Percentiles rank a stretch among this genome's conserved stretches.
Conservation (phyloP, 2,888 invertebrate species). For the Eilema griseolum region DNA sequence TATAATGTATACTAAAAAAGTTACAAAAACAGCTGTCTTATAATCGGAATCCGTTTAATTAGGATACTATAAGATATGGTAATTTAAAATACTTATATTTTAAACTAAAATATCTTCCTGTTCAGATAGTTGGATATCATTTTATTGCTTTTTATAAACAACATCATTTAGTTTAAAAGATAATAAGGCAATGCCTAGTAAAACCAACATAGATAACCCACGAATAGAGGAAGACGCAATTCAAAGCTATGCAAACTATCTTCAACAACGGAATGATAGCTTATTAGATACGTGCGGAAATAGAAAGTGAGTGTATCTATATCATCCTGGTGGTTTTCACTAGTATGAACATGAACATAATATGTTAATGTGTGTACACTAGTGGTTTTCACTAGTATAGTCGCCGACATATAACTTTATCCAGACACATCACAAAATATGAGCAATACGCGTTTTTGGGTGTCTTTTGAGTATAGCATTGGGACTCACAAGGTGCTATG, state of each 20-base stretch:
- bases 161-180: background rate
- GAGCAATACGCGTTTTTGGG: no score
- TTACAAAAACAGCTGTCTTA: background rate
- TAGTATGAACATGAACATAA: background rate
- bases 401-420: no score
- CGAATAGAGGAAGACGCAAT: background rate
- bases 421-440: no score
- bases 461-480: no score
- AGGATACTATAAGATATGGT: background rate
- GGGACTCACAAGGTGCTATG: no score
- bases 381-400: no score
- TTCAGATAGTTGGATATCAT: background rate
- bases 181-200: conserved; percentile 1
- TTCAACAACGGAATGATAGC: conserved; percentile 28
- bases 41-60: background rate
- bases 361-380: no score
- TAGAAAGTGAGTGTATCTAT: conserved; percentile 38
- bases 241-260: background rate
- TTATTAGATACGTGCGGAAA: conserved; percentile 20
- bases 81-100: background rate
- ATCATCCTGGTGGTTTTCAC: conserved; percentile 21
- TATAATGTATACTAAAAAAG: background rate
- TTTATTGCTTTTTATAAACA: conserved; percentile 1
- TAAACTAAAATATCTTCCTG: background rate
- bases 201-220: background rate